A percentile compares a stretch with the other conserved stretches of the same genome.
These are phyloP conservation scores for Agraylea sexmaculata DNA, from an alignment of 1,140 invertebrate genomes.

Conservation along the genomic window DNA sequence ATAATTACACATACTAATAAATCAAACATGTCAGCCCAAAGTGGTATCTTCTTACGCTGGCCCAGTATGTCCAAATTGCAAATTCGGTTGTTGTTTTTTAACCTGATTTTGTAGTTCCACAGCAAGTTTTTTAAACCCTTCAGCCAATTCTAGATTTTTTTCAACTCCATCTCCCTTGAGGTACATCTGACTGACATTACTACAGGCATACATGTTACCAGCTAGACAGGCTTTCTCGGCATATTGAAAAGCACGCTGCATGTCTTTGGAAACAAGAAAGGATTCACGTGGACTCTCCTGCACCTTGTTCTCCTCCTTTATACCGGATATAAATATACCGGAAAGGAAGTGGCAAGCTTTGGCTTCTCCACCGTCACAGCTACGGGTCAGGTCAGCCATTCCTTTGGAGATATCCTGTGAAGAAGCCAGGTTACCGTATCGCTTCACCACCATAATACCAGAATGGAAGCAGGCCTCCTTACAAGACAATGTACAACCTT, in stretches of 20 bases:
- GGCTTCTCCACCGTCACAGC: constrained; percentile 54
- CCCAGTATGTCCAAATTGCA: constrained; percentile 48
- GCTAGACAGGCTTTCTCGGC: constrained; percentile 66
- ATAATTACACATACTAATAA: neutral
- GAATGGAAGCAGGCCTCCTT: constrained; percentile 60
- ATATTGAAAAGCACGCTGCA: constrained; percentile 62
- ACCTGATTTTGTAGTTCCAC: constrained; percentile 55
- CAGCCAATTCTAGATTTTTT: constrained; percentile 56
- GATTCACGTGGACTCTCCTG: constrained; percentile 25
- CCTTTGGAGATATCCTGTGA: constrained; percentile 45
- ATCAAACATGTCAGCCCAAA: constrained; percentile 7
- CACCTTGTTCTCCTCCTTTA: constrained; percentile 32
- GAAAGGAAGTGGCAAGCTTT: constrained; percentile 73
- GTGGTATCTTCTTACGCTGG: constrained; percentile 20
- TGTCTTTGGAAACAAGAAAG: constrained; percentile 53
- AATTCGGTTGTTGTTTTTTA: constrained; percentile 45
- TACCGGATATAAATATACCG: constrained; percentile 62
- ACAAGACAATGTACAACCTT: constrained; percentile 61
- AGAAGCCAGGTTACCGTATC: too few species aligned
- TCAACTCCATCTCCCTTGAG: constrained; percentile 57
- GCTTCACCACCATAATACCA: constrained; percentile 62
- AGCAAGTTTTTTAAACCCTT: constrained; percentile 58
- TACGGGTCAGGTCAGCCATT: constrained; percentile 45
- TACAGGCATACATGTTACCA: constrained; percentile 73
- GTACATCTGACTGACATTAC: constrained; percentile 78